phyloP scores from a whole-genome alignment of 2,797 vertebrate genomes.

The Hippopotamyrus pictus region DNA sequence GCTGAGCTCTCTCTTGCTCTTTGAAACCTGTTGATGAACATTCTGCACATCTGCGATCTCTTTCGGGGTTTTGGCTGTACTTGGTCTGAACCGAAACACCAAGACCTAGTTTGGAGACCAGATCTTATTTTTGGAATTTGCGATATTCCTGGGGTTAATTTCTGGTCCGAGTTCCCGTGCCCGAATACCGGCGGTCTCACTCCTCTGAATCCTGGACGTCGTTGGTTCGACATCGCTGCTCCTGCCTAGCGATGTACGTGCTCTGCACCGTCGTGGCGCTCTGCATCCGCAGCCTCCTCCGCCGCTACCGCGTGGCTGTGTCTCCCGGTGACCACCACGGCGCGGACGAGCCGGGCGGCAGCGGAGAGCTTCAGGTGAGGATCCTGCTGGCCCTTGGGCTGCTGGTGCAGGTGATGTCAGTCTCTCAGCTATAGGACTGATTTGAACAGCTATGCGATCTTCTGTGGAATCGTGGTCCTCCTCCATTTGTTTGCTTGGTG shows the following conservation, averaged over 20 bases:
- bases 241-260: background rate
- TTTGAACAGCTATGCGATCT: background rate
- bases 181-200: background rate
- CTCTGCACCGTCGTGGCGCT: background rate
- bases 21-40: background rate
- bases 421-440: background rate
- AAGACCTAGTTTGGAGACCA: background rate
- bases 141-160: background rate
- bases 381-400: background rate
- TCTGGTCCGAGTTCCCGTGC: background rate
- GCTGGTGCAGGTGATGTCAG: background rate
- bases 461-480: background rate
- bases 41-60: background rate
- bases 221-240: background rate
- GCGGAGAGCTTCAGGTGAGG: background rate
- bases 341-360: background rate
- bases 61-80: background rate
- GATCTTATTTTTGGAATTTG: background rate
- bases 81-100: background rate
- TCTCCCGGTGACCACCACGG: background rate
- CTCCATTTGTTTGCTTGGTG: background rate
- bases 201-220: background rate
- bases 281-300: background rate
- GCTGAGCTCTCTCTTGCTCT: background rate
- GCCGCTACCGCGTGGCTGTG: background rate